Base-by-base conservation (phyloP, 1,140 invertebrate species). In the Apis cerana region DNA sequence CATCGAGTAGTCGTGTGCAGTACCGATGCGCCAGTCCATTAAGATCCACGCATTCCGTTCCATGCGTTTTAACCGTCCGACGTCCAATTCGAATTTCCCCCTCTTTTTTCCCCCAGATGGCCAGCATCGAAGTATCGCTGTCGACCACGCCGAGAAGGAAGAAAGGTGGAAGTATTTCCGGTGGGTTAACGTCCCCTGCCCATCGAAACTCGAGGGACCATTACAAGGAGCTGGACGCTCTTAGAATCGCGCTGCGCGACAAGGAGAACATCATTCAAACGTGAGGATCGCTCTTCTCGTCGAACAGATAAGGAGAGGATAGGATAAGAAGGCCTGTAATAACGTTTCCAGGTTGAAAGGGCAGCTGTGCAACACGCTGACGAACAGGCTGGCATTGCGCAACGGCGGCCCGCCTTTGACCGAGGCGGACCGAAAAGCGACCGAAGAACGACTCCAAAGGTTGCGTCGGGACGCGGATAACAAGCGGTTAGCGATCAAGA, bases 251-350 rank as follows among this genome's bases (percentile, higher is more conserved):
- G 2, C 91, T 97, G 12, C 95, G 96, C 75, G 97, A 98, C 92
- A 97, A 97, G 85, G 97, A 98, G 90, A 96, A 97, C 59, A 96
- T 97, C 61, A 97, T 97, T 89, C 96, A 97, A 89, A 97, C 94
- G 95, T 95, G 68, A 89, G 33, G 52, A 54, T 12, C 52, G 15
- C 15, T 54, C 52, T 13, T 12, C 10, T 54, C 52, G n/a, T n/a
- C n/a, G n/a, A n/a, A n/a, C n/a, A n/a, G n/a, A n/a, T n/a, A n/a
- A n/a, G n/a, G n/a, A n/a, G n/a, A n/a, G n/a, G n/a, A n/a, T n/a
- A n/a, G n/a, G n/a, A n/a, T n/a, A n/a, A n/a, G n/a, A n/a, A n/a
- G n/a, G n/a, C n/a, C n/a, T n/a, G n/a, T n/a, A n/a, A n/a, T n/a
- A n/a, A n/a, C n/a, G n/a, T n/a, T n/a, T n/a, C n/a, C 90, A 96